Percentiles rank a stretch among this genome's conserved stretches.
Conservation (phyloP, 1,140 invertebrate genomes). For the Cecropterus lyciades region DNA sequence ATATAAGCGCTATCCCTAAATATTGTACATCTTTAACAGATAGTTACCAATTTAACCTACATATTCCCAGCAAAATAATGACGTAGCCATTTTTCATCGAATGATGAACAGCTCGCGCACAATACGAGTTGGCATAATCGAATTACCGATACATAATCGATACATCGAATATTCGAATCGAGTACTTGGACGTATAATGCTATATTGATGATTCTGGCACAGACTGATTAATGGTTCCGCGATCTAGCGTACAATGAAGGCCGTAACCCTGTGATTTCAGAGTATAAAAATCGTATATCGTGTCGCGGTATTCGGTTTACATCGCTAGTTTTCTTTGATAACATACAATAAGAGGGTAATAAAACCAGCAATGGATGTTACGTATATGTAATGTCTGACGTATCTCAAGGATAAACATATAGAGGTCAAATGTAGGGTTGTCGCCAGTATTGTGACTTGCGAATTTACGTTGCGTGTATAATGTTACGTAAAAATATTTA, state of each 20-base stretch:
- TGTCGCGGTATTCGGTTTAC: conserved; percentile 32
- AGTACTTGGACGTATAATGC: conserved; percentile 79
- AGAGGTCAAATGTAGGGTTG: conserved; percentile 65
- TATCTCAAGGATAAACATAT: conserved; percentile 8
- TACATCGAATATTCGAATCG: conserved; percentile 73
- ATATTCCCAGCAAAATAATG: conserved; percentile 52
- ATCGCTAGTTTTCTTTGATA: conserved; percentile 43
- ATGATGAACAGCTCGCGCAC: conserved; percentile 68
- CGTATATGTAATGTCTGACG: background rate
- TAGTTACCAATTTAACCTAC: conserved; percentile 36
- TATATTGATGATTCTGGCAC: conserved; percentile 81
- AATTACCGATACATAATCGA: conserved; percentile 79
- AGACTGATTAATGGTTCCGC: conserved; percentile 80
- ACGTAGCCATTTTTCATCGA: conserved; percentile 60
- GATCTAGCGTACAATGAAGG: conserved; percentile 71
- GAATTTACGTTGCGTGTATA: conserved; percentile 53
- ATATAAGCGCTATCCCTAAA: background rate
- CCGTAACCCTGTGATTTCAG: conserved; percentile 50
- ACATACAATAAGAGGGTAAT: background rate
- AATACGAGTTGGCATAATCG: conserved; percentile 72
- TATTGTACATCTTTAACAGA: background rate
- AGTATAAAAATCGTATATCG: conserved; percentile 41
- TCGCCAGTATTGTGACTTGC: conserved; percentile 77
- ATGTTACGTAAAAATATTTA: conserved; percentile 45
- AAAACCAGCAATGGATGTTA: conserved; percentile 45